Base-by-base conservation (phyloP, 2,113 vertebrate species). In the Spheniscus mendiculus region DNA sequence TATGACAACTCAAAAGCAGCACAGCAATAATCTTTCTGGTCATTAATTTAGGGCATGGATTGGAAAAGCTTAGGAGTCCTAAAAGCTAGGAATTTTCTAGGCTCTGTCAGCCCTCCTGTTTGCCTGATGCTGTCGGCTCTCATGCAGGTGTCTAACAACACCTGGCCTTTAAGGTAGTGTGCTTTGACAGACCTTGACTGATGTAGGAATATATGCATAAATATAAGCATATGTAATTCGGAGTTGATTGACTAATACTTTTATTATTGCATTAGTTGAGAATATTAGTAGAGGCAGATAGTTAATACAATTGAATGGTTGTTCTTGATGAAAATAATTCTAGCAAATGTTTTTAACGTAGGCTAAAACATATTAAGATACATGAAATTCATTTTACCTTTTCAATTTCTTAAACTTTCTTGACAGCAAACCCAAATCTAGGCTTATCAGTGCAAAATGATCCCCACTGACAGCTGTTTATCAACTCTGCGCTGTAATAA, bases 201-300 rank as follows among this genome's bases (percentile, higher is more conserved):
- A 2, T 17, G 23, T 4, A 53, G 83, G 63, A 45, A 47, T 50
- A 42, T 3, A 1, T 36, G 44, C 19, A 19, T 10, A 17, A 71
- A 42, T n/a, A 34, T 2, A 9, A 83, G 29, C 3, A 16, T 6
- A 1, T 9, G 1, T n/a, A 38, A 42, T 38, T 56, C 49, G 12
- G 34, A 50, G 14, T 11, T 26, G 58, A 13, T 44, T 42, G 36
- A 21, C 19, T 42, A 10, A 15, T 15, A 1, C n/a, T 74, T 53
- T n/a, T 29, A 4, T 65, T 53, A 3, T 23, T 42, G 36, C 45
- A 7, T 19, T 11, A 30, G 49, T 50, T 74, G 73, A 29, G 61
- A 56, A 7, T 10, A 0, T 27, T 8, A 1, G 15, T 32, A 27
- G 67, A 52, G 70, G 52, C 3, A 4, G 49, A 5, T 27, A 13